Evolutionary conservation across 1,140 invertebrate species (phyloP).

Genomic region (Phthorimaea operculella): DNA sequence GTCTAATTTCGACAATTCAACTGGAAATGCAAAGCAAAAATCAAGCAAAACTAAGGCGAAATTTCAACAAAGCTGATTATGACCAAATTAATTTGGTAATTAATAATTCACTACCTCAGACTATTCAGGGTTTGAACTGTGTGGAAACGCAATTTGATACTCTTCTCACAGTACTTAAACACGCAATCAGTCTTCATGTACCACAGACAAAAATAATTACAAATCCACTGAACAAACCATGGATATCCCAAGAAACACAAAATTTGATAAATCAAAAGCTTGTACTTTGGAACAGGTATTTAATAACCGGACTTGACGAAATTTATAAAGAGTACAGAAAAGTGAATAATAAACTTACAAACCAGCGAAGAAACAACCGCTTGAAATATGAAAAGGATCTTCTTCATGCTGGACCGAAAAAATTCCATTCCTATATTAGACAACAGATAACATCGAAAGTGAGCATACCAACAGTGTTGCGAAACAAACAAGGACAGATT

Average conservation of each 20-base stretch:
- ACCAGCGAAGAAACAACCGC: background rate
- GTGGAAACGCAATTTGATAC: background rate
- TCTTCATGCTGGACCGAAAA: background rate
- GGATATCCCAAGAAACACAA: background rate
- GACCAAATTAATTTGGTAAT: background rate
- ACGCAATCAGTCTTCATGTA: background rate
- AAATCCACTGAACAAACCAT: background rate
- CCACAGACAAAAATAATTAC: background rate
- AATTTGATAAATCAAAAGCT: background rate
- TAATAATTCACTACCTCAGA: too few species aligned
- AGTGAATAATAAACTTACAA: background rate
- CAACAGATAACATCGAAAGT: background rate
- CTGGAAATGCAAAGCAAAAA: too few species aligned
- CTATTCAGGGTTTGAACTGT: background rate
- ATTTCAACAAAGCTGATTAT: slow-evolving; percentile 1
- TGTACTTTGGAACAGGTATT: background rate
- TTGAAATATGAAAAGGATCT: background rate
- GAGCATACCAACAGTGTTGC: background rate
- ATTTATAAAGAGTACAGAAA: background rate
- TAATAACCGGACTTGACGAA: background rate
- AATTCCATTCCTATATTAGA: background rate
- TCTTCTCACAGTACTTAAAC: background rate
- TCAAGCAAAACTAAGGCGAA: too few species aligned
- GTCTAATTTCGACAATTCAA: too few species aligned
- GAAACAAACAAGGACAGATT: background rate